Base-by-base conservation (phyloP, 2,888 invertebrate species). In the Athalia rosae region DNA sequence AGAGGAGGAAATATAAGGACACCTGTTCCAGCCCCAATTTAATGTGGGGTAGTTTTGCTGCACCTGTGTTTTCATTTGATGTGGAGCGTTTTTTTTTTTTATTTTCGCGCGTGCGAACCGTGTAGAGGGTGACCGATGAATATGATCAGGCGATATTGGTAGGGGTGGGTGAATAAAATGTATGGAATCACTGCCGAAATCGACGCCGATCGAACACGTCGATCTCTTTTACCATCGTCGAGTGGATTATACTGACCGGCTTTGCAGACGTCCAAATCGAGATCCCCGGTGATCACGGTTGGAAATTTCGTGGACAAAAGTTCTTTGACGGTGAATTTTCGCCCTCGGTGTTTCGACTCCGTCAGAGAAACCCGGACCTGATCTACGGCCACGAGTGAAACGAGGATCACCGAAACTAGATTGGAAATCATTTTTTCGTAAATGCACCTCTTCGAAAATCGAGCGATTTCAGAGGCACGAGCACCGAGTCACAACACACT, bases 221-320 rank as follows among this genome's bases (percentile, higher is more conserved):
- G n/a, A 11, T 53, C 4, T 53, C n/a, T 53, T 53, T 9, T 11
- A n/a, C 6, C 11, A n/a, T 53, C 9, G n/a, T 53, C 53, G 7
- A 53, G 53, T 3, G 11, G 9, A 9, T n/a, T 50, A 43, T 80
- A 91, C 94, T 93, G 91, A 96, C 96, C 95, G 88, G 96, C 95
- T 92, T 96, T 96, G 90, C 96, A 96, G 77, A 96, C 95, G 91
- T 96, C 96, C 92, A 95, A 91, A 87, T 96, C 95, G 81, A 95
- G 90, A 88, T 96, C 96, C 80, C 92, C 92, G 63, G 95, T 95
- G 79, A 94, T 92, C 87, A 93, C 94, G 79, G 91, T 91, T 64
- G 94, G 93, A 85, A 95, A 96, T 81, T 92, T 91, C 77, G 90
- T 92, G 76, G 90, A 92, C 85, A 94, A 88, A 81, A 96, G 90